These are phyloP conservation scores for Coreoperca whiteheadi DNA, from an alignment of 2,113 vertebrate species.

Conservation along the genomic window DNA sequence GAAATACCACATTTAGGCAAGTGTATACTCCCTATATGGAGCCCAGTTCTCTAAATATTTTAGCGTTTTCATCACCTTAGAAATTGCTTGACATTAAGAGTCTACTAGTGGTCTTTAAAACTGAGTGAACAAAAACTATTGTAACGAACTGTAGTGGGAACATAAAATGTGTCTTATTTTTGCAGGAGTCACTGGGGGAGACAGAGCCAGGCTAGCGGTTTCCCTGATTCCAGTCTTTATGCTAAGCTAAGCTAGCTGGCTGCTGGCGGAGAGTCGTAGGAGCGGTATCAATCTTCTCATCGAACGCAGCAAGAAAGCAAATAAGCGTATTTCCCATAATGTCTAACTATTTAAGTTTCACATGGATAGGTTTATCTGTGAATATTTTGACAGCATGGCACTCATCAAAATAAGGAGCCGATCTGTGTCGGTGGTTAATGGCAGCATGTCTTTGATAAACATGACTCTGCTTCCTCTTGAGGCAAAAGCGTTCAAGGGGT, in stretches of 20 bases:
- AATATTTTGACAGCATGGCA: slow-evolving; percentile 30
- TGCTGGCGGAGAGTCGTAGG: background rate
- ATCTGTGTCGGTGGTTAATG: slow-evolving; percentile 11
- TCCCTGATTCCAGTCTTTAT: background rate
- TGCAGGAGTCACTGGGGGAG: background rate
- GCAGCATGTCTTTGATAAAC: slow-evolving; percentile 53
- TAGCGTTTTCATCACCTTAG: background rate
- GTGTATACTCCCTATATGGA: background rate
- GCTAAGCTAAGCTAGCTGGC: background rate
- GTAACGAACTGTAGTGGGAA: background rate
- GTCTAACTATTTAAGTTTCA: slow-evolving; percentile 11
- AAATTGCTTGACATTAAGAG: background rate
- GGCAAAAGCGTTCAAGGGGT: slow-evolving; percentile 44
- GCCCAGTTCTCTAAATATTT: background rate
- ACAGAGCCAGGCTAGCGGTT: background rate
- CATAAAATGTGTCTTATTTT: background rate
- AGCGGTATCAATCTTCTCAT: background rate
- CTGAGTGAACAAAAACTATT: background rate
- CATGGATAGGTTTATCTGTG: slow-evolving; percentile 6
- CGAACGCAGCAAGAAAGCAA: background rate
- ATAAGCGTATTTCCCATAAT: background rate
- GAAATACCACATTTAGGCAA: background rate
- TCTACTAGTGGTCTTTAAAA: background rate
- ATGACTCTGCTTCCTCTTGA: slow-evolving; percentile 31
- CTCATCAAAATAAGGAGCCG: slow-evolving; percentile 8